Percentiles rank a stretch among this genome's conserved stretches.
phyloP scores from a whole-genome alignment of 2,888 invertebrate genomes.

The Calameuta idolon region DNA sequence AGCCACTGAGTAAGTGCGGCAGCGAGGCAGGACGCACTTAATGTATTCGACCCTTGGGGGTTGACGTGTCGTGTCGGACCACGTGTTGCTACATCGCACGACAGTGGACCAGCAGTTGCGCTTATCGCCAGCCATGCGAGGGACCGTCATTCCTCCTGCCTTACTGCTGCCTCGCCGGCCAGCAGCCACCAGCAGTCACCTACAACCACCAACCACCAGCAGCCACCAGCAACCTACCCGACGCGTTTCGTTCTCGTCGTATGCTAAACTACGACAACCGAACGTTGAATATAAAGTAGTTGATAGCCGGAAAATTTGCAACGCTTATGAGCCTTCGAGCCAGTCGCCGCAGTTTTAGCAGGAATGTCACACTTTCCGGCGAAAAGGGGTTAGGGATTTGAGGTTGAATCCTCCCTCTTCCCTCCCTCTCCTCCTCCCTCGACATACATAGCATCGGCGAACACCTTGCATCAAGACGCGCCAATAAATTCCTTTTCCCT shows the following conservation, averaged over 20 bases:
- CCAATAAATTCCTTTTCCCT: too few species aligned
- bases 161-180: not conserved
- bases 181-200: not conserved
- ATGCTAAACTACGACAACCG: slow-evolving; percentile 36
- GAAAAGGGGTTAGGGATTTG: too few species aligned
- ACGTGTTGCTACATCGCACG: slow-evolving; percentile 53
- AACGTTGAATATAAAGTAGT: slow-evolving; percentile 41
- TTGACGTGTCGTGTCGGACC: slow-evolving; percentile 46
- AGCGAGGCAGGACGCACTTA: slow-evolving; percentile 14
- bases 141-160: slow-evolving; percentile 12
- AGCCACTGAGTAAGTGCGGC: not conserved
- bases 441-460: too few species aligned
- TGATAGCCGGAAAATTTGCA: slow-evolving; percentile 45
- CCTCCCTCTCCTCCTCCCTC: too few species aligned
- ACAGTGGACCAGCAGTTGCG: slow-evolving; percentile 46
- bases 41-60: slow-evolving; percentile 36
- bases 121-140: slow-evolving; percentile 42
- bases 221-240: not conserved
- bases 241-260: slow-evolving; percentile 26
- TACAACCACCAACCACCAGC: too few species aligned
- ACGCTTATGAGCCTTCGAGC: slow-evolving; percentile 38
- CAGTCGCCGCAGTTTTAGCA: slow-evolving; percentile 4
- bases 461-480: too few species aligned
- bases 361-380: too few species aligned
- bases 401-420: too few species aligned